These are phyloP conservation scores for Halcyon smyrnensis DNA, from an alignment of 2,797 vertebrate genomes.

Conservation along the genomic window DNA sequence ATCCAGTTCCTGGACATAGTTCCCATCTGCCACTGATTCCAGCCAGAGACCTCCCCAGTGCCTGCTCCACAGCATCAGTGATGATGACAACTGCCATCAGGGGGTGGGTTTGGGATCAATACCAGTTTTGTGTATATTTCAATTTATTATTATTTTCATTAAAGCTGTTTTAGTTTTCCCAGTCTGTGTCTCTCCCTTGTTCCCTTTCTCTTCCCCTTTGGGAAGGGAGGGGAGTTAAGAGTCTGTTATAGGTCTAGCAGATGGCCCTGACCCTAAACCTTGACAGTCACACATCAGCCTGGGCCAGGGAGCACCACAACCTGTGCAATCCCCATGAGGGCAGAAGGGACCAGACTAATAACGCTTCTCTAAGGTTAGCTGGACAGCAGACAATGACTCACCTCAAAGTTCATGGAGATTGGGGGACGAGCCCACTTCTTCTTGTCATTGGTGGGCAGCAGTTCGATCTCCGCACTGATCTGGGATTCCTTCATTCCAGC, in stretches of 20 bases:
- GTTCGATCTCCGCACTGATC: conserved; percentile 97
- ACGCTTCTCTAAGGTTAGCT: not conserved
- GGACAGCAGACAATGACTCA: conserved; percentile 48
- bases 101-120: not conserved
- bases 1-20: not conserved
- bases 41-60: not conserved
- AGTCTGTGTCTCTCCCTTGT: not conserved
- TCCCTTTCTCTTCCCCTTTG: not conserved
- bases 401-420: conserved; percentile 99
- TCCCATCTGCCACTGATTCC: not conserved
- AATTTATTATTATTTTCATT: not conserved
- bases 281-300: not conserved
- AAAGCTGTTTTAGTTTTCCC: not conserved
- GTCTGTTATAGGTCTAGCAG: not conserved
- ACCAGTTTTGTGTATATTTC: not conserved
- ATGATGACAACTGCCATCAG: not conserved
- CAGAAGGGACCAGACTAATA: not conserved
- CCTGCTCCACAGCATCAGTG: not conserved
- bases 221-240: not conserved
- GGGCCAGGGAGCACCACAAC: not conserved
- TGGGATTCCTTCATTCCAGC: conserved; percentile 99
- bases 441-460: conserved; percentile 97
- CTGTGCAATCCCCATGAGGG: not conserved
- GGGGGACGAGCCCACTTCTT: conserved; percentile 99
- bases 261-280: not conserved